Evolutionary conservation across 2,797 vertebrate genomes (phyloP).

Genomic region (Denticeps clupeoides): DNA sequence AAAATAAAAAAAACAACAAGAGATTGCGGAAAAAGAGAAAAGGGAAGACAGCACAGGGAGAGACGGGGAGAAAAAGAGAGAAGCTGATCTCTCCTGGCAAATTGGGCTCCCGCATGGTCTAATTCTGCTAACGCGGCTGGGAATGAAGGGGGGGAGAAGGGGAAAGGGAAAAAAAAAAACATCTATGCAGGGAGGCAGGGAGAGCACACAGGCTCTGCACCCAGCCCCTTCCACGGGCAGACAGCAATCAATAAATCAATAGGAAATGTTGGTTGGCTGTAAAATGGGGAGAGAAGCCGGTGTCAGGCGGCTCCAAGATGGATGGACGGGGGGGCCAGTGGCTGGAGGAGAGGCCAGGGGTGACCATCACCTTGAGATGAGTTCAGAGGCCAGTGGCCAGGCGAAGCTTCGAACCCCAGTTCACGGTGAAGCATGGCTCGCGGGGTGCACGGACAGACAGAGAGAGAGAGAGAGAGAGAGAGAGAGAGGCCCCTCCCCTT

Average conservation of each 20-base stretch:
- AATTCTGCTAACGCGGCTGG: slow-evolving; percentile 75
- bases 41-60: slow-evolving; percentile 22
- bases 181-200: slow-evolving; percentile 72
- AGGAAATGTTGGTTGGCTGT: slow-evolving; percentile 91
- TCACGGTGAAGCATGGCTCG: slow-evolving; percentile 54
- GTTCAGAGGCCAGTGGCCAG: slow-evolving; percentile 53
- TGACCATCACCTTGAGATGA: slow-evolving; percentile 68
- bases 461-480: too few relatives aligned
- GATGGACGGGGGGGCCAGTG: slow-evolving; percentile 73
- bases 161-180: slow-evolving; percentile 63
- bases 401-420: slow-evolving; percentile 53
- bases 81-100: slow-evolving; percentile 63
- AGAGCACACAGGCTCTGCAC: slow-evolving; percentile 78
- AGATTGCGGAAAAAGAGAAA: slow-evolving; percentile 19
- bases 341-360: slow-evolving; percentile 64
- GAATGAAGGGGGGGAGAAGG: slow-evolving; percentile 31
- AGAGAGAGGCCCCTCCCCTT: too few relatives aligned
- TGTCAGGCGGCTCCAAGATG: slow-evolving; percentile 83
- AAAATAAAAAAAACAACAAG: slow-evolving; percentile 25
- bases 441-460: slow-evolving; percentile 23
- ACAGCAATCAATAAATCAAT: slow-evolving; percentile 97
- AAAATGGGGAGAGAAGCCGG: slow-evolving; percentile 79
- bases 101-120: slow-evolving; percentile 79
- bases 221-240: slow-evolving; percentile 82
- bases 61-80: slow-evolving; percentile 45